phyloP scores from a whole-genome alignment of 2,888 invertebrate species.

The Terebella lapidaria region DNA sequence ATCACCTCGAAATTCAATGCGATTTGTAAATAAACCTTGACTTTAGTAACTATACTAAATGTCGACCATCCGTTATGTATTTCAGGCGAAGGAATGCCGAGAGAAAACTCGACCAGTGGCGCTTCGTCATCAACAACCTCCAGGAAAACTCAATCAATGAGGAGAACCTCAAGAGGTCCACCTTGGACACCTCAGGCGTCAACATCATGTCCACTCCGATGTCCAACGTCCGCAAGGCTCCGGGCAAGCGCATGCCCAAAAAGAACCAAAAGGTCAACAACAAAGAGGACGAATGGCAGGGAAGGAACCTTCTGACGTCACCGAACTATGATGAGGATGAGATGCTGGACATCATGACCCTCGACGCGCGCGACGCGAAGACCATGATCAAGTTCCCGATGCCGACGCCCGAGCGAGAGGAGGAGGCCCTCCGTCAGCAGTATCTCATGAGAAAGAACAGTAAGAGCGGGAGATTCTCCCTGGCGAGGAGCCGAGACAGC shows the following conservation, averaged over 20 bases:
- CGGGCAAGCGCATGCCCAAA: neutral
- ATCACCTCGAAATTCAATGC: no score
- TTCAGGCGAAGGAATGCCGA: conserved; percentile 16
- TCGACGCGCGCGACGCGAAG: neutral
- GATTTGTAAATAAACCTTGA: no score
- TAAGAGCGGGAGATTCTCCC: neutral
- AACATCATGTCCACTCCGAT: neutral
- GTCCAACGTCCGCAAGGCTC: neutral
- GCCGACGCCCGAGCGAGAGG: neutral
- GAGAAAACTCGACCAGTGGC: conserved; percentile 21
- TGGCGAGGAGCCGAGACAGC: conserved; percentile 2
- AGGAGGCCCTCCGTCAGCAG: neutral
- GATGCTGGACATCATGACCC: neutral
- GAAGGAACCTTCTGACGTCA: conserved; percentile 1
- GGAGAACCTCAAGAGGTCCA: conserved; percentile 1
- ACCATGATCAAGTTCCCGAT: neutral
- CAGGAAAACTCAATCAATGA: conserved; percentile 20
- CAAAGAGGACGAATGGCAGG: conserved; percentile 3
- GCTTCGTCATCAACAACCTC: conserved; percentile 24
- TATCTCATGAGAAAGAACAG: neutral
- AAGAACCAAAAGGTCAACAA: neutral
- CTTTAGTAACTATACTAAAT: no score
- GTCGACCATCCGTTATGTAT: no score
- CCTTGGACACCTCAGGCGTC: neutral
- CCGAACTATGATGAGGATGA: neutral